These are phyloP conservation scores for Acanthis flammea DNA, from an alignment of 2,797 vertebrate genomes.

Conservation along the genomic window DNA sequence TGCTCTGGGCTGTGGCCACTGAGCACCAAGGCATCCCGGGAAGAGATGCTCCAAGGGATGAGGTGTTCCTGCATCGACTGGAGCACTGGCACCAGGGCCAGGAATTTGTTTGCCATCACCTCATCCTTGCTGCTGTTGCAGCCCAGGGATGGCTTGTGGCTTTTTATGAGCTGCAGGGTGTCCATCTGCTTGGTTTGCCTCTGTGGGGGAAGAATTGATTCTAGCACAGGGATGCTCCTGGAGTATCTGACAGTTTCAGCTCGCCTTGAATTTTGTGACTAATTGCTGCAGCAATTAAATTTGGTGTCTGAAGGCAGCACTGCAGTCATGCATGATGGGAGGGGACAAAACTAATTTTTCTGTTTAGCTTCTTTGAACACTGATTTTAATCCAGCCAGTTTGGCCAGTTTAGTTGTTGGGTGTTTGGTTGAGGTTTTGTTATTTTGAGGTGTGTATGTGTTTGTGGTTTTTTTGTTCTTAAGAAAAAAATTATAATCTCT, in stretches of 20 bases:
- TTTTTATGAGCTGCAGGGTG: not conserved
- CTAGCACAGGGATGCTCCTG: not conserved
- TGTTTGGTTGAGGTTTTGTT: not conserved
- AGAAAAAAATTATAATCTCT: not conserved
- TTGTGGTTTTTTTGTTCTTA: not conserved
- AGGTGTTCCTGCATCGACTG: not conserved
- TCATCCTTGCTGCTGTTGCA: not conserved
- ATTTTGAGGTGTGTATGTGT: not conserved
- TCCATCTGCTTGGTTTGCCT: not conserved
- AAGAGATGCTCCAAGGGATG: not conserved
- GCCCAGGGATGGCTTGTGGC: not conserved
- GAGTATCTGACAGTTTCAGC: not conserved
- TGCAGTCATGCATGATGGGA: not conserved
- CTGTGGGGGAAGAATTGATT: not conserved
- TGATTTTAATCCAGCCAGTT: not conserved
- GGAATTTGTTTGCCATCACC: not conserved
- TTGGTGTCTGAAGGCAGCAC: not conserved
- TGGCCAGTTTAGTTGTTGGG: not conserved
- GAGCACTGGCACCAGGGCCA: fast-evolving
- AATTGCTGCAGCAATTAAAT: not conserved
- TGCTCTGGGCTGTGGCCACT: not conserved
- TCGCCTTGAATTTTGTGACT: not conserved
- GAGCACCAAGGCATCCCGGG: not conserved
- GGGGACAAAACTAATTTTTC: not conserved
- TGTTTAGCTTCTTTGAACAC: not conserved